phyloP scores from a whole-genome alignment of 2,888 invertebrate species.

The Vanessa cardui region DNA sequence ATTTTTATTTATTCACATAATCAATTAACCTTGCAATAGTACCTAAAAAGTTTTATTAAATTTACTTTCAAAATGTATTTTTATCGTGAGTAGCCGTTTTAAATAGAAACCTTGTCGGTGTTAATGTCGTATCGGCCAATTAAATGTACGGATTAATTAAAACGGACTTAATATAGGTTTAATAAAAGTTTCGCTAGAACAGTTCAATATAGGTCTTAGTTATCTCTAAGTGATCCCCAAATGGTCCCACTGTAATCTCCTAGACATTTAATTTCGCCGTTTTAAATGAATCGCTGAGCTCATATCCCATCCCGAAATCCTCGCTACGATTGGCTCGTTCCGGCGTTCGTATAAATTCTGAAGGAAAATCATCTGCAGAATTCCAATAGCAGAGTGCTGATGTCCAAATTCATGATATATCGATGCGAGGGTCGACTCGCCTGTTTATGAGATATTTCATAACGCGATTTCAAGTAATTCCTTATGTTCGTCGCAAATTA shows the following conservation, averaged over 20 bases:
- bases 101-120: background rate
- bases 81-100: background rate
- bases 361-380: slow-evolving; percentile 71
- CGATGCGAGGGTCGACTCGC: slow-evolving; percentile 60
- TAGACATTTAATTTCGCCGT: slow-evolving; percentile 70
- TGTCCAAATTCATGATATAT: slow-evolving; percentile 79
- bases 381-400: slow-evolving; percentile 72
- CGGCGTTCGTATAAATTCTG: slow-evolving; percentile 64
- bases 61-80: background rate
- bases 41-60: background rate
- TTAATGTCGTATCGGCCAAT: background rate
- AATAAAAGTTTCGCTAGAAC: slow-evolving; percentile 59
- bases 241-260: slow-evolving; percentile 63
- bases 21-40: background rate
- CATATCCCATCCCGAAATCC: slow-evolving; percentile 61
- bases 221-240: slow-evolving; percentile 64
- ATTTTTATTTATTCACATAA: background rate
- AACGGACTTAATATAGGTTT: slow-evolving; percentile 42
- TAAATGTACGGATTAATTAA: background rate
- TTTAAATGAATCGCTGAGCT: slow-evolving; percentile 70
- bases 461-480: slow-evolving; percentile 47
- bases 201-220: slow-evolving; percentile 64
- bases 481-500: slow-evolving; percentile 5
- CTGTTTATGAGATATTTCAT: slow-evolving; percentile 81
- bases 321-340: slow-evolving; percentile 56